Conservation (phyloP, 2,113 vertebrate species). For the Balaeniceps rex region DNA sequence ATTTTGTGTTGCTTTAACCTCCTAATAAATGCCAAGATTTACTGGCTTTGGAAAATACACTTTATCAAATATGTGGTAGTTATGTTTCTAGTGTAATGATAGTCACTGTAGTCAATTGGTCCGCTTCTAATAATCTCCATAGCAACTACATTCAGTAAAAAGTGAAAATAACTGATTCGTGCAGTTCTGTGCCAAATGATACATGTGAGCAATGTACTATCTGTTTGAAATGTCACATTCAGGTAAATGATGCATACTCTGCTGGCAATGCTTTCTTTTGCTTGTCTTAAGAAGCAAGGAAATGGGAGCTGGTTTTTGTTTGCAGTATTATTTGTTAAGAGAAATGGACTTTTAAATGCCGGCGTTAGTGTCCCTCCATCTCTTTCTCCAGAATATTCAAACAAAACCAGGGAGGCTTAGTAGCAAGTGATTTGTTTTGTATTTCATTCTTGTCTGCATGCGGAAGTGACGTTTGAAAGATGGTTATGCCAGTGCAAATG, state of each 20-base stretch:
- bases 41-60: background rate
- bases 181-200: background rate
- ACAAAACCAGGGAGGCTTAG: background rate
- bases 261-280: background rate
- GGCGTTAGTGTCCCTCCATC: background rate
- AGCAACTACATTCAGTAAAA: background rate
- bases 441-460: background rate
- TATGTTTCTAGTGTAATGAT: background rate
- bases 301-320: background rate
- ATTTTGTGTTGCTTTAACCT: background rate
- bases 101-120: background rate
- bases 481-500: background rate
- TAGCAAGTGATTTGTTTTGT: background rate
- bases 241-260: background rate
- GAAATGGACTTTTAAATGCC: background rate
- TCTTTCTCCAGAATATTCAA: background rate
- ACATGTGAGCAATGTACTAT: background rate
- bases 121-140: background rate
- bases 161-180: constrained; percentile 16
- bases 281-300: background rate
- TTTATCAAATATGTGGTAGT: background rate
- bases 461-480: background rate
- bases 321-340: background rate
- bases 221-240: background rate
- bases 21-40: background rate